phyloP scores from a whole-genome alignment of 2,113 vertebrate genomes.

The Copsychus sechellarum region DNA sequence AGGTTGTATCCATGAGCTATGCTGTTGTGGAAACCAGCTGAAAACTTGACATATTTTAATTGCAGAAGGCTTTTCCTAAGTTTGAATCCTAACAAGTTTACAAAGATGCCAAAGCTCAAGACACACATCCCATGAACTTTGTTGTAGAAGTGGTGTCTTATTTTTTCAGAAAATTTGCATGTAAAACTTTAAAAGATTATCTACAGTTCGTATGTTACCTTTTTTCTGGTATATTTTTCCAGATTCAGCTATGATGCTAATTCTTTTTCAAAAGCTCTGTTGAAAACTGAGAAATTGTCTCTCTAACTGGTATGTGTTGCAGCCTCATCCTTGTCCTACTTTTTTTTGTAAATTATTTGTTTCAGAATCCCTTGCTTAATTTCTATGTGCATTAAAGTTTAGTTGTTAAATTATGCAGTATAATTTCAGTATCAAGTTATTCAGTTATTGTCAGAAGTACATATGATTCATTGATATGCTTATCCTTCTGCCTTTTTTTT shows the following conservation, averaged over 20 bases:
- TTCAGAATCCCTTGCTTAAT: background rate
- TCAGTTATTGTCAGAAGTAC: background rate
- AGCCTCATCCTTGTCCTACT: background rate
- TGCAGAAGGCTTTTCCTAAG: background rate
- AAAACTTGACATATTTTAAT: background rate
- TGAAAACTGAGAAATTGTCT: background rate
- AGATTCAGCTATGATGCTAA: background rate
- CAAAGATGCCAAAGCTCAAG: background rate
- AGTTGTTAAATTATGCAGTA: background rate
- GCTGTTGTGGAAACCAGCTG: background rate
- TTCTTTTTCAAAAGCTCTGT: background rate
- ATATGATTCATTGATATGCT: background rate
- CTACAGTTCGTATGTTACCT: background rate
- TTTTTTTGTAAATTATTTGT: background rate
- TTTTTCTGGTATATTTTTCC: background rate
- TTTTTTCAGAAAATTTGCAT: background rate
- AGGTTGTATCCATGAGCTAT: background rate
- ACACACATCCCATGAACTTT: rapidly evolving
- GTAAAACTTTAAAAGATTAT: background rate
- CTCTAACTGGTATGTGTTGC: background rate
- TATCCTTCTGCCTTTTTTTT: background rate
- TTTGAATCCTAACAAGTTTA: background rate
- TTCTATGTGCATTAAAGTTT: background rate
- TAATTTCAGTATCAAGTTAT: background rate
- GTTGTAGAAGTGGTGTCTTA: background rate